Evolutionary conservation across 2,888 invertebrate species (phyloP), one percentile per base, ranked within the genome.

Genomic region (Invenusta paracnida): DNA sequence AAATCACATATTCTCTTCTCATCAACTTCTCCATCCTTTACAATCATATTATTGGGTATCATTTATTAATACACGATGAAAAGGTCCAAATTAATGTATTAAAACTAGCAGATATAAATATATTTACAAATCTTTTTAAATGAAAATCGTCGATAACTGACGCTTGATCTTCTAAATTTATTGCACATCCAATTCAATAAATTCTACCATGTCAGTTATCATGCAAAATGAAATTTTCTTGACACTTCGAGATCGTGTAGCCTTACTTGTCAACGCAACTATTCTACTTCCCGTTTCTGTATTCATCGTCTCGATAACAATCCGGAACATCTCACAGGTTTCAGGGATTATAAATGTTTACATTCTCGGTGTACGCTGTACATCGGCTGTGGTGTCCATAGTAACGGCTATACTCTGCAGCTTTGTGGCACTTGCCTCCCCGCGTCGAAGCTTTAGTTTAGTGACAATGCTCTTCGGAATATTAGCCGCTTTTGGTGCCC

Each of bases 241-340:
- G 29, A 84, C 84, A 0, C 67, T 84, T 28, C 67, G 73, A 48
- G 84, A 84, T 30, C 67, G 84, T 28, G 73, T 84, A 17, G 66
- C 67, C 27, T 84, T 66, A 2, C 29, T 84, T n/a, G 73, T 67
- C 27, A 73, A 67, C n/a, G 66, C 84, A 0, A 67, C 84, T 1
- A 84, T 84, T 84, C 29, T 84, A 17, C 67, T 84, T 0, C 84
- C 84, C 25, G 73, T 84, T 66, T 67, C 67, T 2, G 73, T 84
- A n/a, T 84, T 84, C 27, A 84, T 84, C 23, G 84, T 66, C 25
- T 66, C 67, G 0, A 84, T 67, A 23, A 84, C 84, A 25, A 67
- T 84, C 28, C 66, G 29, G 17, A 84, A 84, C 67, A 13, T 84
- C 5, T 66, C 67, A 11, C 84, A 84, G 29, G 30, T 27, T 11